Percentiles rank a stretch among this genome's conserved stretches.
Evolutionary conservation across 1,140 invertebrate genomes (phyloP).

Genomic region (Cepaea nemoralis): DNA sequence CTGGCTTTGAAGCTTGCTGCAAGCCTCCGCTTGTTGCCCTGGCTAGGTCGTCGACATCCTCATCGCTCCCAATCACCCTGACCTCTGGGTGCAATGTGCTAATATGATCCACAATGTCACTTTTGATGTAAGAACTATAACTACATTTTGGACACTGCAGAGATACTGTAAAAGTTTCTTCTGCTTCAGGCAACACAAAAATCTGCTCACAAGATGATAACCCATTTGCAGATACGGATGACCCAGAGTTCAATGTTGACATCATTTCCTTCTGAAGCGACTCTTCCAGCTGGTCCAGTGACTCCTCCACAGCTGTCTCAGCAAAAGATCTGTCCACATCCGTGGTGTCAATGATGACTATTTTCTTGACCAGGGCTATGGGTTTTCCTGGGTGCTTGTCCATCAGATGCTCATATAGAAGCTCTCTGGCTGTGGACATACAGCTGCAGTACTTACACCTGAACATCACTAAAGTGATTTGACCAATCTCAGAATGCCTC

Average conservation of each 20-base stretch:
- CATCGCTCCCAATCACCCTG: conserved; percentile 40
- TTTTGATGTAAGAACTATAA: conserved; percentile 39
- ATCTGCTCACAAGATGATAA: conserved; percentile 32
- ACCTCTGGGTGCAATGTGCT: conserved; percentile 42
- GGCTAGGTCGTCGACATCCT: conserved; percentile 35
- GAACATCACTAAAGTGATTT: conserved; percentile 50
- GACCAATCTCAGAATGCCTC: conserved; percentile 48
- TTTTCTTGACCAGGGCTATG: conserved; percentile 49
- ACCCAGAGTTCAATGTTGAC: neutral
- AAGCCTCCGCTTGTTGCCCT: conserved; percentile 20
- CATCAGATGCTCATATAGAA: conserved; percentile 46
- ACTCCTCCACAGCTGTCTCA: conserved; percentile 47
- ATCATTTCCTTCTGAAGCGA: conserved; percentile 33
- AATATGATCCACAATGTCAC: conserved; percentile 43
- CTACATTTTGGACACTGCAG: conserved; percentile 48
- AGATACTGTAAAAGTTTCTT: conserved; percentile 33
- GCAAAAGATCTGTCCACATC: conserved; percentile 48
- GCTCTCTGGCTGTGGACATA: conserved; percentile 48
- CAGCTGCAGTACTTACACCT: conserved; percentile 51
- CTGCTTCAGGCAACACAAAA: conserved; percentile 42
- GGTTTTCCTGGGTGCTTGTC: conserved; percentile 50
- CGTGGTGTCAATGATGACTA: conserved; percentile 47
- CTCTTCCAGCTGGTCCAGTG: conserved; percentile 34
- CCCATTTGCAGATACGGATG: neutral
- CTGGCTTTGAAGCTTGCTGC: neutral